These are phyloP conservation scores for Parnassius smintheus DNA, from an alignment of 2,888 invertebrate genomes.

Conservation along the genomic window DNA sequence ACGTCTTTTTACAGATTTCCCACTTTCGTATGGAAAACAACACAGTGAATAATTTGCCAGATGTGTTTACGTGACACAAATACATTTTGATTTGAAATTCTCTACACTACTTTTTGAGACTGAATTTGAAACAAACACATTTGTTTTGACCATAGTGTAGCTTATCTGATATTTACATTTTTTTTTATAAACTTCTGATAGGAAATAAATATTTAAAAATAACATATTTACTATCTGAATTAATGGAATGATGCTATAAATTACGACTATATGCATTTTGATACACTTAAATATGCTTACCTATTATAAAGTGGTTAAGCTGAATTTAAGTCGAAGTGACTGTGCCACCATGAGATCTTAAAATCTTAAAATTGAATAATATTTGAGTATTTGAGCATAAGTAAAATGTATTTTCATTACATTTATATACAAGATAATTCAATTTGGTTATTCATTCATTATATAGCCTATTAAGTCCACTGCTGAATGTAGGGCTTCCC, in stretches of 20 bases:
- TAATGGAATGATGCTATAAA: constrained; percentile 11
- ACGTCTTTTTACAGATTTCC: constrained; percentile 3
- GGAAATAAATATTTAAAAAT: neutral
- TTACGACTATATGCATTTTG: constrained; percentile 16
- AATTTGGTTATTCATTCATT: too few species aligned
- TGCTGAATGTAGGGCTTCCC: too few species aligned
- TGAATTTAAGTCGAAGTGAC: too few species aligned
- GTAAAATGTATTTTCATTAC: too few species aligned
- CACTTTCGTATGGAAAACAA: constrained; percentile 10
- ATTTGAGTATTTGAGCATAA: too few species aligned
- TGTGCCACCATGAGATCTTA: too few species aligned
- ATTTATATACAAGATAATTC: too few species aligned
- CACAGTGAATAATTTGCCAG: constrained; percentile 7
- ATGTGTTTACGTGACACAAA: constrained; percentile 10
- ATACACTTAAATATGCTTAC: neutral
- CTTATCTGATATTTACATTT: constrained; percentile 20
- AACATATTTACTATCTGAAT: constrained; percentile 21
- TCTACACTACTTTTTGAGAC: neutral
- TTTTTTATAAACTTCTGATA: constrained; percentile 25
- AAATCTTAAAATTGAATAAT: too few species aligned
- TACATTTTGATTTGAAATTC: constrained; percentile 25
- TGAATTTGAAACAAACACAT: constrained; percentile 21
- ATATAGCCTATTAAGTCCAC: too few species aligned
- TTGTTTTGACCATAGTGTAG: neutral
- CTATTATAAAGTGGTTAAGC: too few species aligned